Evolutionary conservation across 2,888 invertebrate genomes (phyloP).

Genomic region (Idaea straminata): DNA sequence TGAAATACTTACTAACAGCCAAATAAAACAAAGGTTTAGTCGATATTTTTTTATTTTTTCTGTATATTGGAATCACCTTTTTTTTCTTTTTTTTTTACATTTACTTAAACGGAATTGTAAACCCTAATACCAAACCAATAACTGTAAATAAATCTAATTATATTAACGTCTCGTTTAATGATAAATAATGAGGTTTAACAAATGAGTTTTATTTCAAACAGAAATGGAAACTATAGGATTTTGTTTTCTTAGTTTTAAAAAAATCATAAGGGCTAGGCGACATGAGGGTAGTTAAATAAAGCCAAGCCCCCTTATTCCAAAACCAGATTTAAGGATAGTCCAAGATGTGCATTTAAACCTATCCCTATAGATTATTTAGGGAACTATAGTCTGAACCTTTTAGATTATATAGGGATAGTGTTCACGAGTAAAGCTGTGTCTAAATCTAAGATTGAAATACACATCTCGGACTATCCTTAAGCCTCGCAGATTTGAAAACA

Average conservation of each 20-base stretch:
- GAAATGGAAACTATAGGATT: slow-evolving; percentile 6
- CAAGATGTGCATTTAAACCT: too few species aligned
- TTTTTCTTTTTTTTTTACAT: slow-evolving; percentile 31
- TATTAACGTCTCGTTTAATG: slow-evolving; percentile 24
- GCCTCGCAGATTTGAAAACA: too few species aligned
- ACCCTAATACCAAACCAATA: slow-evolving; percentile 50
- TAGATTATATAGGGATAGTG: too few species aligned
- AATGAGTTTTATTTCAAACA: slow-evolving; percentile 5
- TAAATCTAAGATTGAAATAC: too few species aligned
- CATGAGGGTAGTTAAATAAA: too few species aligned
- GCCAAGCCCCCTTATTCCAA: too few species aligned
- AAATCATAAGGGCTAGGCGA: too few species aligned
- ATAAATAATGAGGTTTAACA: slow-evolving; percentile 7
- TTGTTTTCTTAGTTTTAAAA: neutral
- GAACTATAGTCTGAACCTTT: too few species aligned
- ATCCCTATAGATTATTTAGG: too few species aligned
- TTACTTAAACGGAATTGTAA: slow-evolving; percentile 31
- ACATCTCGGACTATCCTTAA: too few species aligned
- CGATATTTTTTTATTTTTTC: slow-evolving; percentile 43
- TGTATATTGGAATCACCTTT: slow-evolving; percentile 47
- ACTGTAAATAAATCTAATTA: slow-evolving; percentile 31
- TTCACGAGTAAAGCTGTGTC: too few species aligned
- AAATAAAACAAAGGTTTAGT: slow-evolving; percentile 36
- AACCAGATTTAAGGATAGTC: too few species aligned
- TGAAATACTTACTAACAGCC: neutral